Base-by-base conservation (phyloP, 2,113 vertebrate genomes). In the Ranitomeya imitator region DNA sequence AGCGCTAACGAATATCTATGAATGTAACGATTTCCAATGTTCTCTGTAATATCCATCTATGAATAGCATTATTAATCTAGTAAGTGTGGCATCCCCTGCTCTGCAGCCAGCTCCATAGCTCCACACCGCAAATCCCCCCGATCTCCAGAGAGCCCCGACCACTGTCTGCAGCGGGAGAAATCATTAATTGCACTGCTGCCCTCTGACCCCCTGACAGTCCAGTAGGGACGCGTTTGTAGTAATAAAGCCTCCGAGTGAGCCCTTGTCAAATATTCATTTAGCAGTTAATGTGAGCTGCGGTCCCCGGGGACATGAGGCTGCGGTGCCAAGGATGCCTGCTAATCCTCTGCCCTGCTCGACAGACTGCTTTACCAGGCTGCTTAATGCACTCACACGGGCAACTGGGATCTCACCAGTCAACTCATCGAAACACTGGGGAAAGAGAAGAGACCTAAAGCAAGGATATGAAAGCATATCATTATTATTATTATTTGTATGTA, bases 211-310 rank as follows among this genome's bases (percentile, higher is more conserved):
- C 94, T 93, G 93, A 95, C 95, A 95, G 97, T 97, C 96, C 97
- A 95, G 93, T 95, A 95, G 96, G 95, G 96, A 96, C 94, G 94
- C 95, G 94, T 96, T 96, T 96, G 95, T 94, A 94, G 96, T 96
- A 97, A 97, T 97, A 97, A 97, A 96, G 97, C 96, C 95, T 95
- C 92, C 92, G 95, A 96, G 95, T 96, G 95, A 96, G 95, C 94
- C 95, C 97, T 97, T 97, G 97, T 99, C 97, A 99, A 98, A 99
- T 98, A 98, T 98, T 99, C 97, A 99, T 99, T 97, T 97, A 97
- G 96, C 96, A 96, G 96, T 97, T 98, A 97, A 97, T 97, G 96
- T 96, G 96, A 98, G 96, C 96, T 93, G 92, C 93, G 94, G 92
- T 94, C 97, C 97, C 97, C 92, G 91, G 97, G 96, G 97, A 97